Percentiles rank a stretch among this genome's conserved stretches.
Conservation (phyloP, 2,888 invertebrate species). For the Cerastoderma edule region DNA sequence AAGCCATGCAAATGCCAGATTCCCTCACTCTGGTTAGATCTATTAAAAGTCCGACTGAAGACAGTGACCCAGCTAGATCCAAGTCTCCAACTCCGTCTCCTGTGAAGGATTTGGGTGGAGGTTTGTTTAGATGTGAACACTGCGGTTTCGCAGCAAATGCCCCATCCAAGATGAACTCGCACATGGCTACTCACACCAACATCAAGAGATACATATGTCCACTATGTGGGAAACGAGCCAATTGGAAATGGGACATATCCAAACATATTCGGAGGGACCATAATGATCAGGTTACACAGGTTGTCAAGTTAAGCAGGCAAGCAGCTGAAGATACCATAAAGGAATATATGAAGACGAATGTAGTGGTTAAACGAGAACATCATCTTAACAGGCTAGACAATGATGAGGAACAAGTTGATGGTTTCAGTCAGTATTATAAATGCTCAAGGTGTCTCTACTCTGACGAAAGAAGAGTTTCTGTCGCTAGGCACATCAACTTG, state of each 20-base stretch:
- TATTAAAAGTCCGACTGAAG: no score
- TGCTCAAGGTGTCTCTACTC: constrained; percentile 97
- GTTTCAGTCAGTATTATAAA: constrained; percentile 87
- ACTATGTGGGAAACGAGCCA: constrained; percentile 80
- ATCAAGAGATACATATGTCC: constrained; percentile 81
- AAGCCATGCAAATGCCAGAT: no score
- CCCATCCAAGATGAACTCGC: constrained; percentile 79
- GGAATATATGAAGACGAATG: constrained; percentile 74
- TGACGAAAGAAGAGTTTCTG: constrained; percentile 98
- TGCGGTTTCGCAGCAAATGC: constrained; percentile 75
- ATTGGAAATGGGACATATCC: constrained; percentile 82
- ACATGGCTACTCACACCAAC: constrained; percentile 81
- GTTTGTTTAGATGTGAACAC: constrained; percentile 66
- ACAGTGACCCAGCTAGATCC: constrained; percentile 2
- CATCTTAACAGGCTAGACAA: constrained; percentile 67
- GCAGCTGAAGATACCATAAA: constrained; percentile 80
- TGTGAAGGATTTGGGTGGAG: constrained; percentile 57
- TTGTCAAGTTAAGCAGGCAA: constrained; percentile 74
- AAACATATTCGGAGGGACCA: constrained; percentile 81
- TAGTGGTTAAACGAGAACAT: constrained; percentile 72
- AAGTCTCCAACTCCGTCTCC: constrained; percentile 59
- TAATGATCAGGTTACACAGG: constrained; percentile 66
- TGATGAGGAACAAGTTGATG: no score
- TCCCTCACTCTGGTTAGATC: no score
- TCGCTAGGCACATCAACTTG: constrained; percentile 95